A percentile compares a stretch with the other conserved stretches of the same genome.
phyloP scores from a whole-genome alignment of 2,113 vertebrate species.

The Hippocampus guttulatus region DNA sequence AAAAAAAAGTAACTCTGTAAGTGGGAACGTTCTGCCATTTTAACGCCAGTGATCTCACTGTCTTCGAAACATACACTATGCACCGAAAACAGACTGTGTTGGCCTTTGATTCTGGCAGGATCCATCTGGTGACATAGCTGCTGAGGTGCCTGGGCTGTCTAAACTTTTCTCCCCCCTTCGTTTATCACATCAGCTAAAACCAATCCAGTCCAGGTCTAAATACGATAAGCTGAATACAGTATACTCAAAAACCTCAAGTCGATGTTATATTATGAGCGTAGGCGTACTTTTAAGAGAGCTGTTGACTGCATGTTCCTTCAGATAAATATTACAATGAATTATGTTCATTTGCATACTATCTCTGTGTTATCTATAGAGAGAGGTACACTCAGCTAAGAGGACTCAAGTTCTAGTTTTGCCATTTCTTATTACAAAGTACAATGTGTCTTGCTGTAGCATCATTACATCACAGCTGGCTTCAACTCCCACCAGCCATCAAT shows the following conservation, averaged over 20 bases:
- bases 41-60: constrained; percentile 20
- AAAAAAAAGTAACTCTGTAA: constrained; percentile 1
- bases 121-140: background rate
- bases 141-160: background rate
- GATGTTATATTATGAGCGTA: no score
- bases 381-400: constrained; percentile 18
- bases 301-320: no score
- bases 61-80: background rate
- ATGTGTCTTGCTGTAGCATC: constrained; percentile 27
- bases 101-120: constrained; percentile 11
- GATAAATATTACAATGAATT: background rate
- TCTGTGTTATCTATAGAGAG: background rate
- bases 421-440: constrained; percentile 24
- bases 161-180: no score
- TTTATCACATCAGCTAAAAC: no score
- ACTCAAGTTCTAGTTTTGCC: constrained; percentile 21
- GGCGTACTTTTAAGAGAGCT: no score
- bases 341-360: constrained; percentile 21
- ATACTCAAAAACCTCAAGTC: no score
- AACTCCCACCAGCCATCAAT: constrained; percentile 41
- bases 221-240: no score
- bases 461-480: constrained; percentile 60
- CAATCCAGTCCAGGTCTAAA: no score
- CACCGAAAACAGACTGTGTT: background rate
- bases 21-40: constrained; percentile 31